A percentile compares a stretch with the other conserved stretches of the same genome.
Conservation (phyloP, 2,888 invertebrate genomes). For the Rhagium mordax region DNA sequence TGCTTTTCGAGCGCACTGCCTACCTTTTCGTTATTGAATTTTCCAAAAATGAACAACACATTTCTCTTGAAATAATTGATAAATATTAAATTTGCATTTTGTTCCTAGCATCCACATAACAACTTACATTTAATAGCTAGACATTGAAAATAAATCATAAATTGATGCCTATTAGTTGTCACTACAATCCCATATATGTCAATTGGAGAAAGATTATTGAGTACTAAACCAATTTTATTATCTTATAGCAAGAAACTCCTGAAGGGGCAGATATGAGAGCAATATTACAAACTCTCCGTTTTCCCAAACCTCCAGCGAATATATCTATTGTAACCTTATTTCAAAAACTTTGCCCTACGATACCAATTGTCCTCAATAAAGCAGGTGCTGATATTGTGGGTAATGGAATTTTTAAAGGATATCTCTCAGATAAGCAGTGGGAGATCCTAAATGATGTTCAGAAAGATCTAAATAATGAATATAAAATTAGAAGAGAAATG, state of each 20-base stretch:
- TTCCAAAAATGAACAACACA: too few relatives aligned
- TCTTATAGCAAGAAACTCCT: conserved; percentile 83
- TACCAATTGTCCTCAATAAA: conserved; percentile 76
- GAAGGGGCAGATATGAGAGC: conserved; percentile 86
- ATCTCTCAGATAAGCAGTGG: conserved; percentile 89
- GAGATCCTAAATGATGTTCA: conserved; percentile 79
- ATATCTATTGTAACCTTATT: conserved; percentile 85
- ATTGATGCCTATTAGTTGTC: too few relatives aligned
- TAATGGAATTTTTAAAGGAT: conserved; percentile 82
- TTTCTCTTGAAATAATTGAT: too few relatives aligned
- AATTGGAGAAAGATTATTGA: background rate
- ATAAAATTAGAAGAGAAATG: conserved; percentile 86
- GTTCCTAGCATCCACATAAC: too few relatives aligned
- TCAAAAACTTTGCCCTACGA: conserved; percentile 81
- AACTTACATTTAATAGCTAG: too few relatives aligned
- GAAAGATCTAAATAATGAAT: conserved; percentile 85
- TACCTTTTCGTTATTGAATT: too few relatives aligned
- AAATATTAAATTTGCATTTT: too few relatives aligned
- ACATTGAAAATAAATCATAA: too few relatives aligned
- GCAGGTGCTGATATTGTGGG: conserved; percentile 78
- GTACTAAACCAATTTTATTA: conserved; percentile 1
- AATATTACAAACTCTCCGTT: conserved; percentile 84
- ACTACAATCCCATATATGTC: too few relatives aligned
- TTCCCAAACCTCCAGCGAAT: conserved; percentile 91
- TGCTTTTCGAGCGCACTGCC: too few relatives aligned